Conservation (phyloP, 2,797 vertebrate species). For the Oreochromis mossambicus region DNA sequence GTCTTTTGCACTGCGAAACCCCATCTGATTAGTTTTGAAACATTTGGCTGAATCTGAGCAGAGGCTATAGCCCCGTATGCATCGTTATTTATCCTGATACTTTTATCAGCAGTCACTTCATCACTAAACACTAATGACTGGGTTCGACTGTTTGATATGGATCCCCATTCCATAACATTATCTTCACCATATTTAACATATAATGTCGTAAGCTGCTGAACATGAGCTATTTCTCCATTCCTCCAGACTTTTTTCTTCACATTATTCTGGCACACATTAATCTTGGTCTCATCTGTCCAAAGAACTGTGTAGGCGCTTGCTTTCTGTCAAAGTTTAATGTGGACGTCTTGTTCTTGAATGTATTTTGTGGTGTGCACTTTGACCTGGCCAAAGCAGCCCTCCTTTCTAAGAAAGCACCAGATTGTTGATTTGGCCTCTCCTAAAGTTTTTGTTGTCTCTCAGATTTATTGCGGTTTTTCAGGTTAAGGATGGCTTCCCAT, state of each 20-base stretch:
- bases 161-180: background rate
- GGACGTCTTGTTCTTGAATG: background rate
- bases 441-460: background rate
- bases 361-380: background rate
- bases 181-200: background rate
- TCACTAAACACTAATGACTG: background rate
- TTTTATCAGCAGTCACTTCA: background rate
- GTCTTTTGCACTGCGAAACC: background rate
- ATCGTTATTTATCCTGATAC: background rate
- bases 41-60: background rate
- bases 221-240: background rate
- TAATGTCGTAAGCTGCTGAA: fast-evolving
- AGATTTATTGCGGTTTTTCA: background rate
- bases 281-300: background rate
- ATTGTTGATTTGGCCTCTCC: background rate
- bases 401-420: background rate
- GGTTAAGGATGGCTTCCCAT: background rate
- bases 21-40: background rate
- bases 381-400: background rate
- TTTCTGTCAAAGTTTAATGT: background rate
- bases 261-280: background rate
- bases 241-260: background rate
- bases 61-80: background rate
- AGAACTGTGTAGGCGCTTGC: background rate
- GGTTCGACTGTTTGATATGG: background rate